A percentile compares a stretch with the other conserved stretches of the same genome.
Conservation (phyloP, 1,140 invertebrate genomes). For the Ceratina japonica region DNA sequence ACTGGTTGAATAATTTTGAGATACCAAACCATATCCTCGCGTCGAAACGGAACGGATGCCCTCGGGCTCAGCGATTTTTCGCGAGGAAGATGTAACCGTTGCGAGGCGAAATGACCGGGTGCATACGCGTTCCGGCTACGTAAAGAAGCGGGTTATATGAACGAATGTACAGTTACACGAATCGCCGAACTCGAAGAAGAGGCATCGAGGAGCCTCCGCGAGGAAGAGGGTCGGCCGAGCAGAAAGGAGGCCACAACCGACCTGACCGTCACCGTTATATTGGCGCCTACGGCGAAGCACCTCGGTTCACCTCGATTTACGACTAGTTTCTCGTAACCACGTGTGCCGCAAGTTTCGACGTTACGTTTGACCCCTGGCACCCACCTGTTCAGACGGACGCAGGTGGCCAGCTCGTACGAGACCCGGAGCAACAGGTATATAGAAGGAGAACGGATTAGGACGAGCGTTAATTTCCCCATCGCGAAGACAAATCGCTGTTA, state of each 20-base stretch:
- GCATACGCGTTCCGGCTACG: background rate
- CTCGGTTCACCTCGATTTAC: constrained; percentile 70
- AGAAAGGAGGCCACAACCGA: constrained; percentile 74
- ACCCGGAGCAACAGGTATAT: constrained; percentile 40
- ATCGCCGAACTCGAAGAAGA: constrained; percentile 54
- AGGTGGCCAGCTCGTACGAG: constrained; percentile 30
- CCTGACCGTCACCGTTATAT: constrained; percentile 76
- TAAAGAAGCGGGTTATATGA: constrained; percentile 35
- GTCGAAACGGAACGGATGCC: background rate
- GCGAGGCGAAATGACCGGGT: background rate
- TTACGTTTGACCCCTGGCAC: constrained; percentile 56
- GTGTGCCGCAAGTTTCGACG: constrained; percentile 55
- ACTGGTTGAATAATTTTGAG: background rate
- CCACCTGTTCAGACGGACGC: constrained; percentile 53
- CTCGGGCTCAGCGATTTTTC: constrained; percentile 1
- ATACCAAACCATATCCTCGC: background rate
- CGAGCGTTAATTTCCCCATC: constrained; percentile 8
- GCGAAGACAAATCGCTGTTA: constrained; percentile 10
- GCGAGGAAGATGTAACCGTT: background rate
- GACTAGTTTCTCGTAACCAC: constrained; percentile 59
- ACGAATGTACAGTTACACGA: constrained; percentile 73
- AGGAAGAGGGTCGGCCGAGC: constrained; percentile 40
- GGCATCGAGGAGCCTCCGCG: constrained; percentile 35
- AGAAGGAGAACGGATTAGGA: constrained; percentile 39
- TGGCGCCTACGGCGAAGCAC: constrained; percentile 71